Conservation (phyloP, 2,797 vertebrate genomes). For the Podarcis siculus region DNA sequence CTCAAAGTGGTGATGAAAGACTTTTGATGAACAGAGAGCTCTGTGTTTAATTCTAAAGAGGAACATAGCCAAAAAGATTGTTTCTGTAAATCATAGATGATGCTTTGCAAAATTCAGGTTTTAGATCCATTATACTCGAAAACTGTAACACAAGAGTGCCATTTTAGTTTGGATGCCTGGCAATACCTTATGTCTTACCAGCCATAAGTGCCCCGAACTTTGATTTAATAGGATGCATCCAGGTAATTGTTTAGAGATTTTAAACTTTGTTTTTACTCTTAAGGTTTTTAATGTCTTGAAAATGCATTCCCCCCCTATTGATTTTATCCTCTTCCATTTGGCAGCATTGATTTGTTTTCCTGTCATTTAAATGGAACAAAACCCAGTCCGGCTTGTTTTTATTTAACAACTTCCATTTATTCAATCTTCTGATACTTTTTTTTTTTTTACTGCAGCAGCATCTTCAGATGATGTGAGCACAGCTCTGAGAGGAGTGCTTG, state of each 20-base stretch:
- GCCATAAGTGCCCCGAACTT: constrained; percentile 52
- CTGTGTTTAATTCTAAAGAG: constrained; percentile 48
- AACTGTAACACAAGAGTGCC: constrained; percentile 58
- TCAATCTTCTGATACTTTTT: constrained; percentile 39
- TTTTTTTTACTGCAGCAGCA: constrained; percentile 35
- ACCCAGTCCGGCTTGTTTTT: constrained; percentile 50
- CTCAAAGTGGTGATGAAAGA: constrained; percentile 27
- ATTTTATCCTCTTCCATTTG: constrained; percentile 58
- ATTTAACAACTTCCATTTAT: constrained; percentile 59
- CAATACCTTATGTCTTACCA: constrained; percentile 52
- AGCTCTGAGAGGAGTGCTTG: constrained; percentile 38
- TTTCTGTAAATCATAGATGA: constrained; percentile 62
- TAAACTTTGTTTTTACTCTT: constrained; percentile 52
- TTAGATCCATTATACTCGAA: constrained; percentile 59
- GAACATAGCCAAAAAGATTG: constrained; percentile 32
- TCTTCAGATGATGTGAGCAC: constrained; percentile 37
- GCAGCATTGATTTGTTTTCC: constrained; percentile 64
- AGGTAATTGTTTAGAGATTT: constrained; percentile 60
- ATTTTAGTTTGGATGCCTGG: constrained; percentile 17
- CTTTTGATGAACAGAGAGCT: constrained; percentile 30
- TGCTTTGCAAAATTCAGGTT: constrained; percentile 51
- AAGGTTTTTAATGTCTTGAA: constrained; percentile 59
- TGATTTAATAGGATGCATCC: constrained; percentile 63
- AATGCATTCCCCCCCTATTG: constrained; percentile 50
- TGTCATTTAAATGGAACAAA: constrained; percentile 49